Conservation (phyloP, 2,888 invertebrate species). For the Bhutanitis thaidina region DNA sequence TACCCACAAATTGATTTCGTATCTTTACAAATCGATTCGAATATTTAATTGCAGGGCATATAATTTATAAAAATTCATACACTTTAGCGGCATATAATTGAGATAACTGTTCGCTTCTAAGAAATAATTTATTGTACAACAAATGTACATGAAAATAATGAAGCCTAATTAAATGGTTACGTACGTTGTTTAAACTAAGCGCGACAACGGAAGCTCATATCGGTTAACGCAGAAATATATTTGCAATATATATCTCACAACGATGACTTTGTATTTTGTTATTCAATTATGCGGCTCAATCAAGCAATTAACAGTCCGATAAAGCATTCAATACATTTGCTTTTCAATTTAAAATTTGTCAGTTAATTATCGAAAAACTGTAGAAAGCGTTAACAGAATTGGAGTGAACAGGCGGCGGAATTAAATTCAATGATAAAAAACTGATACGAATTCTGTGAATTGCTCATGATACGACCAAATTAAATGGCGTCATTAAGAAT, state of each 20-base stretch:
- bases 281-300: conserved; percentile 1
- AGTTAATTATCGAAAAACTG: background rate
- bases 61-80: conserved; percentile 10
- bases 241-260: conserved; percentile 7
- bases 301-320: conserved; percentile 2
- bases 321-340: background rate
- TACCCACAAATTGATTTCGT: conserved; percentile 5
- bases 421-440: background rate
- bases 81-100: background rate
- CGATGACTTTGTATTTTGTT: conserved; percentile 7
- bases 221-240: conserved; percentile 12
- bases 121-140: conserved; percentile 11
- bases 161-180: conserved; percentile 20
- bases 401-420: background rate
- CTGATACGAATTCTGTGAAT: background rate
- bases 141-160: conserved; percentile 20
- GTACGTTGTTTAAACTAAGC: conserved; percentile 16
- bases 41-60: conserved; percentile 1
- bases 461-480: background rate
- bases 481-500: background rate
- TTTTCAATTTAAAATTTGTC: conserved; percentile 2
- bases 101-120: conserved; percentile 9
- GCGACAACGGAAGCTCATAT: conserved; percentile 18
- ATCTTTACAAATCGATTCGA: conserved; percentile 11
- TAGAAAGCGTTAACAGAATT: conserved; percentile 1